Evolutionary conservation across 2,797 vertebrate species (phyloP), one percentile per base, ranked within the genome.

Genomic region (Australoheros facetus): DNA sequence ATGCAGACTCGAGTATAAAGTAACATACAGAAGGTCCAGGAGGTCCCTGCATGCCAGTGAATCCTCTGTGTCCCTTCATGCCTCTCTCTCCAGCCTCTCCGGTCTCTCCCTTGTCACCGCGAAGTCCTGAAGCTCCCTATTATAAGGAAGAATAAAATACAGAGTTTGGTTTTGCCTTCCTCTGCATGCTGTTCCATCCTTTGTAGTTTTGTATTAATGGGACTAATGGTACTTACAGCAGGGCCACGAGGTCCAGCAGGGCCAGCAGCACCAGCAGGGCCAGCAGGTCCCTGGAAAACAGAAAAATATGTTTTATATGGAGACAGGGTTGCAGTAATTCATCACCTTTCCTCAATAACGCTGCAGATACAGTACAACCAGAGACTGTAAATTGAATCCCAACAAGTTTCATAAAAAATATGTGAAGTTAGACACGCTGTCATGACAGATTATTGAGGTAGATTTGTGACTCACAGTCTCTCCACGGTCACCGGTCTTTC

Each of bases 61-160:
- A 99, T 90, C 98, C 98, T 96, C 98, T 95, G 95, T 99, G 98
- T 95, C 98, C 98, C 96, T 99, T 99, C 94, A 99, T 96, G 95
- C 98, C 98, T 97, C 98, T 98, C 92, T 98, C 97, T 82, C 98
- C 98, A 88, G 96, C 96, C 93, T 99, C 98, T 26, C 98, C 98
- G 0, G 94, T 1, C 94, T 99, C 98, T 94, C 98, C 98, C 96
- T 98, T 99, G 96, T 99, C 98, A 96, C 98, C 98, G 92, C 98
- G 98, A 81, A 95, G 76, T 89, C 98, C 98, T 94, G 83, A 17
- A 28, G 96, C 82, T 78, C 98, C 98, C 98, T 99, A 75, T 77
- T 34, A 73, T 13, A 14, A 45, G 4, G 30, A 79, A 75, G 4
- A 84, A 57, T 11, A 7, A 7, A 3, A 56, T 57, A 8, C 48